Conservation (phyloP, 2,113 vertebrate genomes). For the Microcebus lehilahytsara region DNA sequence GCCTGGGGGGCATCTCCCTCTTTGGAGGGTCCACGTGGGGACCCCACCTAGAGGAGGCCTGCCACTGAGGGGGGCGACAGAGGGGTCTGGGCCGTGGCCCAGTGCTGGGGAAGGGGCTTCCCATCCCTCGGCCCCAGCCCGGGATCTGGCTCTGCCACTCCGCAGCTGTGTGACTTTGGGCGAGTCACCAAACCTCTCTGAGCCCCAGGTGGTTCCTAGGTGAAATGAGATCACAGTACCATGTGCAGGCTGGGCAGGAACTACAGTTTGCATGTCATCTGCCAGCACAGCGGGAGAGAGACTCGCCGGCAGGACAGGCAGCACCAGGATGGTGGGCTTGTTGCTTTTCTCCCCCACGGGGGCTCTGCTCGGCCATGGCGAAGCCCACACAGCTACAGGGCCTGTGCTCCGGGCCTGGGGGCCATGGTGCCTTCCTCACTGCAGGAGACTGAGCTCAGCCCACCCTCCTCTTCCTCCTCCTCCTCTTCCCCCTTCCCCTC, state of each 20-base stretch:
- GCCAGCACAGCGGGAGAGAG: not conserved
- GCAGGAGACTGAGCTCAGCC: not conserved
- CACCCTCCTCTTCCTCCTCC: not conserved
- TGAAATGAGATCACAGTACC: not conserved
- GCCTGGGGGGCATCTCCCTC: not conserved
- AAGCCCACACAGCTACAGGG: not conserved
- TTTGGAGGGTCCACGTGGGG: not conserved
- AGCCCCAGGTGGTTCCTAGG: not conserved
- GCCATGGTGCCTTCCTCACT: not conserved
- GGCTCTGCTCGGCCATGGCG: not conserved
- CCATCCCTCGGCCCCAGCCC: not conserved
- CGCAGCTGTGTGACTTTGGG: not conserved
- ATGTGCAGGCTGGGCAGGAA: not conserved
- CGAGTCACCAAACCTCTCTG: not conserved
- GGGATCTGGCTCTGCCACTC: not conserved
- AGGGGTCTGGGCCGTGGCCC: too few species aligned
- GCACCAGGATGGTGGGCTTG: rapidly evolving
- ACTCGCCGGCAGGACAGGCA: not conserved
- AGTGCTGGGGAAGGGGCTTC: not conserved
- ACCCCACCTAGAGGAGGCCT: not conserved
- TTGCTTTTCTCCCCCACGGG: not conserved
- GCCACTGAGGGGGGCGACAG: too few species aligned
- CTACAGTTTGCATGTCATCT: rapidly evolving
- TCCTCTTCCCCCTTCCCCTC: too few species aligned
- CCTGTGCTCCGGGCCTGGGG: not conserved